A percentile compares a stretch with the other conserved stretches of the same genome.
Conservation (phyloP, 1,140 invertebrate genomes). For the Rhagoletis pomonella region DNA sequence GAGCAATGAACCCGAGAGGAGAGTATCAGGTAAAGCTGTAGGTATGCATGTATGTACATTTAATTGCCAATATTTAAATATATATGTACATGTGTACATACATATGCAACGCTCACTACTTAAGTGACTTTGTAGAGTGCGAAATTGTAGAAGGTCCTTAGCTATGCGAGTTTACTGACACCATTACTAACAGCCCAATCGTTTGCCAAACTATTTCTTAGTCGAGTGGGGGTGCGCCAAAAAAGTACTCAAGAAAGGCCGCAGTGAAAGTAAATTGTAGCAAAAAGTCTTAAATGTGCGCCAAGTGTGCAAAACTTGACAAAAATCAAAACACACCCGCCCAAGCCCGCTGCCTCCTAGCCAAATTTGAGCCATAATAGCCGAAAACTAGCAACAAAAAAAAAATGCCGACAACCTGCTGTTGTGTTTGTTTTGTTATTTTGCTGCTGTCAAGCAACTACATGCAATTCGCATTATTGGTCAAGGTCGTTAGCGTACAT, state of each 20-base stretch:
- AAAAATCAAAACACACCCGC: not conserved
- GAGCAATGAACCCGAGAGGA: not conserved
- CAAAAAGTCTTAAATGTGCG: not conserved
- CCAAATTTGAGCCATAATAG: not conserved
- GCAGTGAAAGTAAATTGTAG: slow-evolving; percentile 2
- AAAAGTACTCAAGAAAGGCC: not conserved
- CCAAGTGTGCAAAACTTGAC: not conserved
- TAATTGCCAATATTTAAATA: not conserved
- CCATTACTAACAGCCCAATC: not conserved
- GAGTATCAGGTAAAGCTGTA: too few species aligned
- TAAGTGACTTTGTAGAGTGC: not conserved
- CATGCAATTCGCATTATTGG: slow-evolving; percentile 40
- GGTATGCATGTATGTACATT: not conserved
- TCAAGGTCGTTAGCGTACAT: slow-evolving; percentile 26
- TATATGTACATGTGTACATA: too few species aligned
- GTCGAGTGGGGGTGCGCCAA: not conserved
- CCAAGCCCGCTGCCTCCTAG: not conserved
- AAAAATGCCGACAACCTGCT: slow-evolving; percentile 1
- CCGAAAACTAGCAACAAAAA: not conserved
- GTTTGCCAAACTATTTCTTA: not conserved
- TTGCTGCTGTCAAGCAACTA: slow-evolving; percentile 22
- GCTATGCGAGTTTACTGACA: not conserved
- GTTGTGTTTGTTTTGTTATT: not conserved
- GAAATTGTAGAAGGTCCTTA: slow-evolving; percentile 23
- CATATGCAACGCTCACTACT: too few species aligned